Conservation (phyloP, 2,113 vertebrate species). For the Gadus macrocephalus region DNA sequence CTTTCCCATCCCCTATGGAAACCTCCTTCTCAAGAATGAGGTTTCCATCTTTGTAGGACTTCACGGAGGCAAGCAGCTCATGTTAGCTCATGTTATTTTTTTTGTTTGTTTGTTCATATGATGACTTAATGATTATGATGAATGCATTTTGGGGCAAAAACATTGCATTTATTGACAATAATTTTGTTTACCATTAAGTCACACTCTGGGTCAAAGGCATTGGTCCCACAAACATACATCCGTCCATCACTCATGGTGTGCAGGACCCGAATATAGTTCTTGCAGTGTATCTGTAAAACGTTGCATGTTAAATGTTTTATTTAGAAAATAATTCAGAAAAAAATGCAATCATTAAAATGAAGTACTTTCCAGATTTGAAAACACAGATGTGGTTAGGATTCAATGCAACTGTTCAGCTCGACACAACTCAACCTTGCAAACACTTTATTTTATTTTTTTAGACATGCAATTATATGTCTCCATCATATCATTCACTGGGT, state of each 20-base stretch:
- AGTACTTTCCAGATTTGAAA: too few species aligned
- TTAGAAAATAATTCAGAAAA: too few species aligned
- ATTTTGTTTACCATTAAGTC: constrained; percentile 69
- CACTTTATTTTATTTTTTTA: not conserved
- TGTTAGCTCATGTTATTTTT: not conserved
- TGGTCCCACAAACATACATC: constrained; percentile 76
- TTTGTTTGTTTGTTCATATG: not conserved
- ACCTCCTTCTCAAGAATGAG: constrained; percentile 54
- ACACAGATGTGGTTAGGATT: too few species aligned
- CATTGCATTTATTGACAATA: not conserved
- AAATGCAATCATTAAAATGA: too few species aligned
- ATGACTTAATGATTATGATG: not conserved
- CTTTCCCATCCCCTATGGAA: constrained; percentile 65
- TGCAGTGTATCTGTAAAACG: constrained; percentile 67
- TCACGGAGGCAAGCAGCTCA: constrained; percentile 1
- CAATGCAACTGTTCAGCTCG: too few species aligned
- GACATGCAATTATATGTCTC: too few species aligned
- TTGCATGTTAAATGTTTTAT: constrained; percentile 1
- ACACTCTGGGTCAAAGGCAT: constrained; percentile 74
- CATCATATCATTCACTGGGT: not conserved
- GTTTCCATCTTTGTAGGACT: constrained; percentile 57
- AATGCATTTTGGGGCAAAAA: not conserved
- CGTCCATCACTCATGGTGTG: constrained; percentile 58
- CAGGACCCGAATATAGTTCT: constrained; percentile 75
- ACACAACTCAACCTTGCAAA: not conserved